phyloP scores from a whole-genome alignment of 2,888 invertebrate genomes.

The Dolichopus griseipennis region DNA sequence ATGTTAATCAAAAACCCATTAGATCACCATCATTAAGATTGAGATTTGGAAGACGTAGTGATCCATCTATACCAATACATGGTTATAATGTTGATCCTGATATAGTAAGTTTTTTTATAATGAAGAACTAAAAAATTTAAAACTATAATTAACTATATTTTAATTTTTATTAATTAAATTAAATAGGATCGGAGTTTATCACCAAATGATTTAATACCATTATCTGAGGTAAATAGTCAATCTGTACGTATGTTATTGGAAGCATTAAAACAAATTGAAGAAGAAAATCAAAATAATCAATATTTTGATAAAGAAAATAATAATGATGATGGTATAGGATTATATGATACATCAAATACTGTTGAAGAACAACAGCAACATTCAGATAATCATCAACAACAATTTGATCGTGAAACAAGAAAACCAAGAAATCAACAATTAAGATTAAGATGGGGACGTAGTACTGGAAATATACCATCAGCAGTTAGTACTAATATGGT shows the following conservation, averaged over 20 bases:
- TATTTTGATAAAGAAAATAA: conserved; percentile 15
- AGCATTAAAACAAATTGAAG: conserved; percentile 9
- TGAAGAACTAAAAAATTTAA: too few species aligned
- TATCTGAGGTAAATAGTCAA: neutral
- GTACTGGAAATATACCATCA: conserved; percentile 30
- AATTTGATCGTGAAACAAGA: conserved; percentile 7
- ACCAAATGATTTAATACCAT: neutral
- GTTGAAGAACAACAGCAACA: neutral
- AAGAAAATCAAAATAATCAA: conserved; percentile 14
- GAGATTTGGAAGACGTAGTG: conserved; percentile 66
- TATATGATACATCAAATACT: neutral
- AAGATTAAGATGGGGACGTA: conserved; percentile 41
- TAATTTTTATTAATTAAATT: neutral
- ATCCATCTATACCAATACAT: conserved; percentile 41
- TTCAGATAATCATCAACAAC: neutral
- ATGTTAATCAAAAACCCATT: conserved; percentile 59
- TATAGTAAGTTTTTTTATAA: too few species aligned
- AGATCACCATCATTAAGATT: conserved; percentile 68
- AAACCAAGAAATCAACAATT: conserved; percentile 37
- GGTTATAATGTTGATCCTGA: neutral
- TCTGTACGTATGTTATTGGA: conserved; percentile 21
- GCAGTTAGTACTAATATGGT: neutral
- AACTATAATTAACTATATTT: too few species aligned
- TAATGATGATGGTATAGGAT: conserved; percentile 17
- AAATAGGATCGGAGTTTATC: neutral